These are phyloP conservation scores for Argyresthia goedartella DNA, from an alignment of 2,888 invertebrate genomes.

Conservation along the genomic window DNA sequence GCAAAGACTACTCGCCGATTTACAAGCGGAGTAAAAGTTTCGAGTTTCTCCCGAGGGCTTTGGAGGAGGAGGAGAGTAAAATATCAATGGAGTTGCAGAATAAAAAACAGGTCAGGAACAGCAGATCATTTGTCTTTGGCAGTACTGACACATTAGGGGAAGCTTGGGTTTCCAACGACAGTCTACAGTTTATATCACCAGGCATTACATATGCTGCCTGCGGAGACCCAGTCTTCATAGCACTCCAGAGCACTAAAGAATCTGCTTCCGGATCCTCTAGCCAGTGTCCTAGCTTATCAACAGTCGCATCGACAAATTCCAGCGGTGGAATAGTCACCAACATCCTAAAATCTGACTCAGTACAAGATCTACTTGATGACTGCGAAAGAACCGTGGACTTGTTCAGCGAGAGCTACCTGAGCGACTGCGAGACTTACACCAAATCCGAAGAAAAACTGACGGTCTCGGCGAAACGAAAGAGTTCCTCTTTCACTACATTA, in stretches of 20 bases:
- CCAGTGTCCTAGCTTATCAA: constrained; percentile 41
- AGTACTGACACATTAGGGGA: constrained; percentile 46
- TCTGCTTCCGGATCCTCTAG: constrained; percentile 36
- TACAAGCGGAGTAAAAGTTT: constrained; percentile 60
- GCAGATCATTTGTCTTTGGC: constrained; percentile 39
- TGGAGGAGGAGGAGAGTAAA: constrained; percentile 28
- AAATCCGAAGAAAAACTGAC: constrained; percentile 26
- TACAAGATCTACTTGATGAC: constrained; percentile 46
- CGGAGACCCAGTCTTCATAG: constrained; percentile 33
- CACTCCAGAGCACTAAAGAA: constrained; percentile 46
- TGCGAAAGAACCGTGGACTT: constrained; percentile 55
- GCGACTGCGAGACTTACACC: constrained; percentile 59
- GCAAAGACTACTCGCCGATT: constrained; percentile 27
- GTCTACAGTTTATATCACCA: constrained; percentile 41
- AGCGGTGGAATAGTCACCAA: constrained; percentile 34
- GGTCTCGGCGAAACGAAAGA: constrained; percentile 40
- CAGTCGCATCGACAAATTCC: constrained; percentile 37
- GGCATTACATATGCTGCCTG: constrained; percentile 27
- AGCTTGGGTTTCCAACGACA: constrained; percentile 47
- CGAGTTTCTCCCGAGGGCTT: constrained; percentile 51
- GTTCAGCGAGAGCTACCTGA: constrained; percentile 54
- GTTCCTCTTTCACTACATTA: constrained; percentile 44
- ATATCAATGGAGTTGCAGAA: constrained; percentile 15
- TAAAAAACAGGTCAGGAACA: constrained; percentile 23
- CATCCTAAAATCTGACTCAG: constrained; percentile 45